Conservation (phyloP, 2,113 vertebrate species). For the Ochotona curzoniae region DNA sequence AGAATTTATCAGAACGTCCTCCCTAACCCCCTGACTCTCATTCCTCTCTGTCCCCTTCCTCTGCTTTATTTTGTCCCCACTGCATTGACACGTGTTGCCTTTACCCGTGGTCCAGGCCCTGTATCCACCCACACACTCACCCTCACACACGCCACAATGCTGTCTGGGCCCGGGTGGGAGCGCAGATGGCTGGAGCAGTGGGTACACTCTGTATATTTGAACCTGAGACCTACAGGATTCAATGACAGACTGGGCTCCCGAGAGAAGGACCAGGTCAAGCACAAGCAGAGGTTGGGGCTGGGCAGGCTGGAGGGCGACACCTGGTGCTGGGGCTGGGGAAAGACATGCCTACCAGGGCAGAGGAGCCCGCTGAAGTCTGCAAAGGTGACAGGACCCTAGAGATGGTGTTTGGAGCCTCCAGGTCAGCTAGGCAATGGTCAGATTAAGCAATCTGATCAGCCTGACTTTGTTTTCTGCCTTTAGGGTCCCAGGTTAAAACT, state of each 20-base stretch:
- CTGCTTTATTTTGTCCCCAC: too few relatives aligned
- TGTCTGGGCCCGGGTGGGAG: background rate
- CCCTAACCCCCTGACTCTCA: too few relatives aligned
- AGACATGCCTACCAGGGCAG: rapidly evolving
- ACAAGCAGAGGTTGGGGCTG: background rate
- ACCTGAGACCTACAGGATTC: background rate
- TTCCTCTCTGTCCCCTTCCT: too few relatives aligned
- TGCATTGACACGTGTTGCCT: too few relatives aligned
- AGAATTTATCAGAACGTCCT: too few relatives aligned
- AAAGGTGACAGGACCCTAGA: background rate
- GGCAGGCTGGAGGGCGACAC: background rate
- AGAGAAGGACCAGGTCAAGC: background rate
- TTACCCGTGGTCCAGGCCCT: too few relatives aligned
- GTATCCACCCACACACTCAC: too few relatives aligned
- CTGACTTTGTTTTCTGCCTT: background rate
- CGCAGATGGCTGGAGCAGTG: background rate
- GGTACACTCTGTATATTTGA: background rate
- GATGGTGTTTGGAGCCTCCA: background rate
- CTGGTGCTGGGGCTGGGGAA: background rate
- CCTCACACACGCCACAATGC: too few relatives aligned
- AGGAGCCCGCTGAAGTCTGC: background rate
- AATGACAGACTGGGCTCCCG: background rate
- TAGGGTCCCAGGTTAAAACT: background rate
- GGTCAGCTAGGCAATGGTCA: too few relatives aligned
- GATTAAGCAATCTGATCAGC: too few relatives aligned